Evolutionary conservation across 1,140 invertebrate species (phyloP).

Genomic region (Atta cephalotes): DNA sequence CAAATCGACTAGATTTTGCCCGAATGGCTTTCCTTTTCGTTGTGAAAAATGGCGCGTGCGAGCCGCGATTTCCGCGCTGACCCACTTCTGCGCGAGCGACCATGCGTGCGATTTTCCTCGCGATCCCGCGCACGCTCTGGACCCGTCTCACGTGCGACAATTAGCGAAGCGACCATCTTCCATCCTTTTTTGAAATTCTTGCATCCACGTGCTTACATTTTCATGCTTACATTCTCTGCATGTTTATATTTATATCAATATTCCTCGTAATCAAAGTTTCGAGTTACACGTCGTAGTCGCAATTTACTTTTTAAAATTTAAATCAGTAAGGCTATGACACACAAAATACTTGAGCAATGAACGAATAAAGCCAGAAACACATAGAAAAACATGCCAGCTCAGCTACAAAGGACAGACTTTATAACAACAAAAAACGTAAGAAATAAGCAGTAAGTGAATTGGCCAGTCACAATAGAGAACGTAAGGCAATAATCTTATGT

Average conservation of each 20-base stretch:
- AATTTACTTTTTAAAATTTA: not conserved
- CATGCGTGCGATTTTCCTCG: slow-evolving; percentile 55
- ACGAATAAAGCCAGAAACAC: no score
- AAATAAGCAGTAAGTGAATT: no score
- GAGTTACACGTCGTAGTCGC: not conserved
- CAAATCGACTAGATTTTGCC: slow-evolving; percentile 81
- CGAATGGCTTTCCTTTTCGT: slow-evolving; percentile 86
- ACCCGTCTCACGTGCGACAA: not conserved
- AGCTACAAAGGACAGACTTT: no score
- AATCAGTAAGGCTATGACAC: no score
- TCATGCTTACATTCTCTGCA: not conserved
- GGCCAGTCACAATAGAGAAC: no score
- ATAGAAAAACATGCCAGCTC: no score
- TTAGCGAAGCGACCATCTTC: not conserved
- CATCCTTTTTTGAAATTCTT: not conserved
- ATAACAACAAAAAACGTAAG: no score
- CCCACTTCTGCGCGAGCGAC: slow-evolving; percentile 73
- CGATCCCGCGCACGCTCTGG: slow-evolving; percentile 4
- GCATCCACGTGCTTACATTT: not conserved
- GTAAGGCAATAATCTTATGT: no score
- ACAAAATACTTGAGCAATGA: no score
- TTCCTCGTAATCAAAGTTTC: not conserved
- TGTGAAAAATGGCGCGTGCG: slow-evolving; percentile 86
- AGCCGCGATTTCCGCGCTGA: slow-evolving; percentile 80
- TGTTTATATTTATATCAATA: not conserved